Evolutionary conservation across 2,113 vertebrate species (phyloP), one percentile per base, ranked within the genome.

Genomic region (Pteropus alecto): DNA sequence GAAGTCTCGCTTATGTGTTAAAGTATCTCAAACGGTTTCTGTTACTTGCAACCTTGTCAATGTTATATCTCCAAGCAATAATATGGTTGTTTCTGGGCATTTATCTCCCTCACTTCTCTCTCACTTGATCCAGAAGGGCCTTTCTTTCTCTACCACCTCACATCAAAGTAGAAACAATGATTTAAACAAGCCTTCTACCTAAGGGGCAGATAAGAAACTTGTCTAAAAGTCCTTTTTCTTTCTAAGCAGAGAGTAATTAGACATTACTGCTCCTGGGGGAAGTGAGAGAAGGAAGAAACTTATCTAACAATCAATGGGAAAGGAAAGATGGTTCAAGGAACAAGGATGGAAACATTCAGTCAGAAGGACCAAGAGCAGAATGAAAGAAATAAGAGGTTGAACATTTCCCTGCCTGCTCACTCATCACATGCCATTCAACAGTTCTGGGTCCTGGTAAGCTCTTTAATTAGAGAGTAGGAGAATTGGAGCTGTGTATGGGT

Each of bases 111-210:
- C 7, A 68, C 18, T 81, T 79, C 26, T 81, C 26, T 77, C 48
- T 78, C 12, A 74, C n/a, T 95, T 84, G 58, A 93, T 93, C 38
- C 15, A 30, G 24, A 46, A 86, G 70, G 16, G 19, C 7, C 14
- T 35, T 60, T 92, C 24, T 46, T 16, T 33, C 30, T 93, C 35
- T 0, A n/a, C 12, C 3, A 48, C 18, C 33, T 73, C 35, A 48
- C 8, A 30, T 16, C 61, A 90, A 83, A 87, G 43, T 9, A 93
- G 58, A 86, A 83, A 65, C 41, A 93, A 54, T 9, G 54, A 79
- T 84, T 79, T 46, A 87, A 81, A 71, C 35, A 76, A 79, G 38
- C 79, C 38, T 63, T 73, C 43, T 60, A 51, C 26, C 6, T n/a
- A 76, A 74, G 14, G 90, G n/a, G 90, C 54, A 74, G 48, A 30